Evolutionary conservation across 2,888 invertebrate genomes (phyloP).

Genomic region (Caenorhabditis afra): DNA sequence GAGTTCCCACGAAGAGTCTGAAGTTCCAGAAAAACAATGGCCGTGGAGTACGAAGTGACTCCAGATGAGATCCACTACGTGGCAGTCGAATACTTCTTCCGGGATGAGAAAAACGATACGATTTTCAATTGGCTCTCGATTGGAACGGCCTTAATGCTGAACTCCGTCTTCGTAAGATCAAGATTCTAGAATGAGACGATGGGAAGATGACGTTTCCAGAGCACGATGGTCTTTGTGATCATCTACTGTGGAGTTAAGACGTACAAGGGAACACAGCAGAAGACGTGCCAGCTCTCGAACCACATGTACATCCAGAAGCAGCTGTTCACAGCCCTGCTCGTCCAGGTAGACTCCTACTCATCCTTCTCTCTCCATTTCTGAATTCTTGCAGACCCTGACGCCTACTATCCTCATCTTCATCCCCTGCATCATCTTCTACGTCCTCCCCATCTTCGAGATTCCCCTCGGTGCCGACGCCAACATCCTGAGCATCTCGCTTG

Average conservation of each 20-base stretch:
- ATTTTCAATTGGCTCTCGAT: constrained; percentile 31
- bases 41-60: constrained; percentile 21
- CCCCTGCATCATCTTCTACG: constrained; percentile 41
- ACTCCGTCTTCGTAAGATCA: constrained; percentile 14
- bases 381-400: constrained; percentile 20
- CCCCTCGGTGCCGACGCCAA: constrained; percentile 36
- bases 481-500: constrained; percentile 29
- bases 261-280: constrained; percentile 10
- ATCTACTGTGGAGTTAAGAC: constrained; percentile 47
- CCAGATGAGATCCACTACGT: constrained; percentile 29
- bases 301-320: constrained; percentile 36
- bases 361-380: background rate
- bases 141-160: constrained; percentile 7
- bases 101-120: constrained; percentile 20
- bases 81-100: constrained; percentile 35
- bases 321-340: constrained; percentile 41
- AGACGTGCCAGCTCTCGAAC: constrained; percentile 22
- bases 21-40: constrained; percentile 23
- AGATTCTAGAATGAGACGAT: background rate
- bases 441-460: constrained; percentile 34
- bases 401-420: constrained; percentile 43
- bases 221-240: constrained; percentile 23
- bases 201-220: constrained; percentile 13
- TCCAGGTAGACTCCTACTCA: constrained; percentile 14
- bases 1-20: background rate